A percentile compares a stretch with the other conserved stretches of the same genome.
These are phyloP conservation scores for Megalops cyprinoides DNA, from an alignment of 2,797 vertebrate genomes.

Conservation along the genomic window DNA sequence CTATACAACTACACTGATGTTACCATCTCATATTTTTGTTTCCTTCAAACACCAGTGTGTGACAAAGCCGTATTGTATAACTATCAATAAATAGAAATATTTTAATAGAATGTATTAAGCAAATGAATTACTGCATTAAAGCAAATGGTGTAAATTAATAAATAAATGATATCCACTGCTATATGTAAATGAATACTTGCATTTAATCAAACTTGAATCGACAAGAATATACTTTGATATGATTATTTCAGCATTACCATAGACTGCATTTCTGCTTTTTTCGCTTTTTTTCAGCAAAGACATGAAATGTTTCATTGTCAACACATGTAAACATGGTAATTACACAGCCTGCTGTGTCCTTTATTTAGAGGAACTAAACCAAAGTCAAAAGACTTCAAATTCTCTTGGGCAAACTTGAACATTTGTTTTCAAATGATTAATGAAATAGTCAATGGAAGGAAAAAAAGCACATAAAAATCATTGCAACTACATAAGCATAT, in stretches of 20 bases:
- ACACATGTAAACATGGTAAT: background rate
- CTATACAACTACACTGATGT: background rate
- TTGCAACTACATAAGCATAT: no score
- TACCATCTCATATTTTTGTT: no score
- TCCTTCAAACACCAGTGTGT: no score
- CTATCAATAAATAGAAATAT: no score
- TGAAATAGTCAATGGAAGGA: background rate
- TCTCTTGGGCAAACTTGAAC: background rate
- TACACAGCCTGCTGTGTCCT: slow-evolving; percentile 2
- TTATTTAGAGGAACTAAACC: background rate
- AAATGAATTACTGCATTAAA: background rate
- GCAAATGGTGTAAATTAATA: background rate
- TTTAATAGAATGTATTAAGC: slow-evolving; percentile 4
- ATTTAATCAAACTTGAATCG: background rate
- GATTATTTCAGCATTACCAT: slow-evolving; percentile 14
- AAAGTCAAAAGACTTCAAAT: background rate
- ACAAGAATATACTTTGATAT: background rate
- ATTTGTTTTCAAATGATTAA: background rate
- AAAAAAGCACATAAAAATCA: background rate
- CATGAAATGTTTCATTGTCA: slow-evolving; percentile 1
- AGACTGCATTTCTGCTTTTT: background rate
- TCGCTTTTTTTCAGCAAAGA: background rate
- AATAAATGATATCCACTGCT: background rate
- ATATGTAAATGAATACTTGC: background rate
- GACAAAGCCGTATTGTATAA: no score